Conservation (phyloP, 2,797 vertebrate genomes). For the Arnoldichthys spilopterus region DNA sequence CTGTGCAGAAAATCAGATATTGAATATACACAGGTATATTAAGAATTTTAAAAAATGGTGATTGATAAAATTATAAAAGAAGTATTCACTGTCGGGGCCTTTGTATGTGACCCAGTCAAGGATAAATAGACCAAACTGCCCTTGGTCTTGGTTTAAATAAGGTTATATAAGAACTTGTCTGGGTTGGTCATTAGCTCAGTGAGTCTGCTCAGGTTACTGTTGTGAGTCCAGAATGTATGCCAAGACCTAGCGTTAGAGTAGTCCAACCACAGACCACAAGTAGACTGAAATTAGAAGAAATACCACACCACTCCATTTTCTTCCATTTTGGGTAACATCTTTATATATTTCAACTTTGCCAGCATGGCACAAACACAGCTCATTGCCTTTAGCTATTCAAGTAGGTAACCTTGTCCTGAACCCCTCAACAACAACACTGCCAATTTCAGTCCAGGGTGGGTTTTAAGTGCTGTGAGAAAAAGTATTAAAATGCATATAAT, state of each 20-base stretch:
- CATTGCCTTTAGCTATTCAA: conserved; percentile 58
- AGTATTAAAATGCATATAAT: conserved; percentile 33
- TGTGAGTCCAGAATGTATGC: conserved; percentile 24
- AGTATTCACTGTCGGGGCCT: background rate
- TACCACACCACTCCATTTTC: conserved; percentile 30
- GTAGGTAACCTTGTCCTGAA: conserved; percentile 62
- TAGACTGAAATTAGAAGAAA: conserved; percentile 35
- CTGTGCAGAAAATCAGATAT: background rate
- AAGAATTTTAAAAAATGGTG: no score
- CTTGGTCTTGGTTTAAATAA: background rate
- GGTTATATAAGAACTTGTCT: background rate
- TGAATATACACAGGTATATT: background rate
- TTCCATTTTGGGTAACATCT: conserved; percentile 44
- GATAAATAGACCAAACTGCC: background rate
- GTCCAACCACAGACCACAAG: conserved; percentile 34
- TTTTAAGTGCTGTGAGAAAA: conserved; percentile 2
- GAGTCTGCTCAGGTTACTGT: conserved; percentile 25
- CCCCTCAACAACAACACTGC: conserved; percentile 13
- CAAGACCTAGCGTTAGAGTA: conserved; percentile 29
- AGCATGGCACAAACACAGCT: conserved; percentile 28
- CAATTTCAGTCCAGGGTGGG: background rate
- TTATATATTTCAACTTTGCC: conserved; percentile 35
- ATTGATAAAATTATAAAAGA: no score
- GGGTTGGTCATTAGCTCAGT: conserved; percentile 9
- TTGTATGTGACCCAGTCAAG: background rate